Evolutionary conservation across 2,113 vertebrate species (phyloP).

Genomic region (Corapipo altera): DNA sequence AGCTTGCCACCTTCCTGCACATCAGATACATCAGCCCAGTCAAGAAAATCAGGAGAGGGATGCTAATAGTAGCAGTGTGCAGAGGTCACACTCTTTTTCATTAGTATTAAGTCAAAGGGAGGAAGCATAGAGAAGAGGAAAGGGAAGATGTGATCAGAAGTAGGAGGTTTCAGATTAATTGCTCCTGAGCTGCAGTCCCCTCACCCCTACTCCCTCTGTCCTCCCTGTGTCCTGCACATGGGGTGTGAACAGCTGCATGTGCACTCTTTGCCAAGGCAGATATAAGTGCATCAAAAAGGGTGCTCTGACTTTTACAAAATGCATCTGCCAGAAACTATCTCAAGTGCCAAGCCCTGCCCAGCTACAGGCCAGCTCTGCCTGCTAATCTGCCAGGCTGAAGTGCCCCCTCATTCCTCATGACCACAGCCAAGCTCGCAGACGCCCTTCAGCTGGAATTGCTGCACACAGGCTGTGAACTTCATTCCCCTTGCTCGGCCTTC

Average conservation of each 20-base stretch:
- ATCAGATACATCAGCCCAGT: background rate
- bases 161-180: background rate
- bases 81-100: background rate
- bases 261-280: constrained; percentile 12
- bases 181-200: background rate
- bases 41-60: background rate
- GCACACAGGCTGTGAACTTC: background rate
- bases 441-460: background rate
- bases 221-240: background rate
- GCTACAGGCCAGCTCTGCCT: background rate
- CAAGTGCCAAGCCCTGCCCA: constrained; percentile 40
- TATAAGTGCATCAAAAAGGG: constrained; percentile 5
- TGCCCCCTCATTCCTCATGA: constrained; percentile 33
- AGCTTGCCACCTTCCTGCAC: background rate
- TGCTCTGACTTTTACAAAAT: constrained; percentile 35
- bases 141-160: background rate
- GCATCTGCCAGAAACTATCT: constrained; percentile 15
- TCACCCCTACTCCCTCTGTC: background rate
- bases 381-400: constrained; percentile 31
- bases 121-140: background rate
- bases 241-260: constrained; percentile 33
- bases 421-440: background rate
- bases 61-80: background rate
- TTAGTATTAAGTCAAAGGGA: background rate
- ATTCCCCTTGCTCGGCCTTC: background rate